Evolutionary conservation across 2,888 invertebrate genomes (phyloP), one percentile per base, ranked within the genome.

Genomic region (Rhagonycha fulva): DNA sequence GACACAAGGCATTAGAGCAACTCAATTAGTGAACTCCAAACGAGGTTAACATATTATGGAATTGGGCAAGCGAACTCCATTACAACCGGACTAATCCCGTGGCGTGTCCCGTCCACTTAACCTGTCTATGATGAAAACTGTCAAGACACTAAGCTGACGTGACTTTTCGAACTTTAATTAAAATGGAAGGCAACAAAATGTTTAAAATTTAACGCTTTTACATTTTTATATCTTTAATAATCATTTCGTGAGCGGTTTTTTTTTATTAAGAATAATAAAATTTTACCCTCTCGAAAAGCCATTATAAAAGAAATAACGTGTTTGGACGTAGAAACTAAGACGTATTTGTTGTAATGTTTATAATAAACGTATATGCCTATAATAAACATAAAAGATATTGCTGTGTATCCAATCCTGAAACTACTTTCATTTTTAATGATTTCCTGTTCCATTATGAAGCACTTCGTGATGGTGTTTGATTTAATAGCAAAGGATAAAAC

Each of bases 21-120:
- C 78, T 80, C 79, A 80, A 82, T 82, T 82, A 82, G 77, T 76
- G 78, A 77, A 78, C 75, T 79, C 71, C 73, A 79, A 79, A 79
- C 72, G 74, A 78, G 74, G 79, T 79, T 79, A 77, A 78, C 79
- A 78, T 76, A 76, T 76, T 74, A 76, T 74, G 78, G 71, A 76
- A 73, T 72, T 76, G 75, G 70, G 75, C 72, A 72, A 71, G 74
- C 75, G 76, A 75, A 77, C 74, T 75, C 68, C 62, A 72, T 63
- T 72, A 72, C 72, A 77, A 77, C 72, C 63, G 74, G 71, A 72
- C 74, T 75, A 77, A 74, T 71, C 75, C 69, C 70, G 63, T 60
- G 74, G 32, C 71, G 74, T 74, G 79, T 79, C 79, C 79, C 71
- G 78, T 76, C 76, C 80, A 80, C 79, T 78, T 77, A 78, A 78